These are phyloP conservation scores for Aplidium turbinatum DNA, from an alignment of 23 tunicate species.

Conservation along the genomic window DNA sequence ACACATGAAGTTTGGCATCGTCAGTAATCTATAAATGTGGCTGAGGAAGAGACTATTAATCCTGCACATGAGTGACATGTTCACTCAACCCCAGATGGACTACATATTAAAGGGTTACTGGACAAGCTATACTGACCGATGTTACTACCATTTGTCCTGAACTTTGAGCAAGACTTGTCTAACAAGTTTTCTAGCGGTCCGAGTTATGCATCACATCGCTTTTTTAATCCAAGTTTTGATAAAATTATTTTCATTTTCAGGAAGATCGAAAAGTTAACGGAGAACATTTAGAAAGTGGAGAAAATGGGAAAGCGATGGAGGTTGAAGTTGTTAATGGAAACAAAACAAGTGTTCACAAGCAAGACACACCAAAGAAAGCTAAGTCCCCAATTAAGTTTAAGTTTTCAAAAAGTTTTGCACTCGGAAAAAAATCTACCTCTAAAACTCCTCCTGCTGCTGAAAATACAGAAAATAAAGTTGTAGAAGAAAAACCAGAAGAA, in stretches of 20 bases:
- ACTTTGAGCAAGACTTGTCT: background rate
- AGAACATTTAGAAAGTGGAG: constrained; percentile 27
- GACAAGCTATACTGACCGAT: too few relatives aligned
- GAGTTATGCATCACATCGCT: too few relatives aligned
- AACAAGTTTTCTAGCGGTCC: background rate
- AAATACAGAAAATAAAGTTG: constrained; percentile 44
- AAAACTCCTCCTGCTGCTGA: constrained; percentile 19
- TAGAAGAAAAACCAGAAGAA: constrained; percentile 40
- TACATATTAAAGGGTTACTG: too few relatives aligned
- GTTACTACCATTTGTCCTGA: too few relatives aligned
- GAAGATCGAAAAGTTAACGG: constrained; percentile 57
- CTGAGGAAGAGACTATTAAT: too few relatives aligned
- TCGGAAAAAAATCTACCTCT: constrained; percentile 6
- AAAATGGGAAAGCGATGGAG: constrained; percentile 11
- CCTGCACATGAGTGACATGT: too few relatives aligned
- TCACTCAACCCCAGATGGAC: too few relatives aligned
- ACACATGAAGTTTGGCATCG: too few relatives aligned
- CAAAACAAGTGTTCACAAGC: constrained; percentile 29
- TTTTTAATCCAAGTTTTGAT: too few relatives aligned
- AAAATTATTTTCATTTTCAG: too few relatives aligned
- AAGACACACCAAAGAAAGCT: constrained; percentile 40
- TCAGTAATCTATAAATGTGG: too few relatives aligned
- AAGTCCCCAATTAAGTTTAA: constrained; percentile 55
- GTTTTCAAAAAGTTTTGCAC: constrained; percentile 38
- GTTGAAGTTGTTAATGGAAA: constrained; percentile 46